phyloP scores from a whole-genome alignment of 2,888 invertebrate genomes.

The Erebia aethiops region DNA sequence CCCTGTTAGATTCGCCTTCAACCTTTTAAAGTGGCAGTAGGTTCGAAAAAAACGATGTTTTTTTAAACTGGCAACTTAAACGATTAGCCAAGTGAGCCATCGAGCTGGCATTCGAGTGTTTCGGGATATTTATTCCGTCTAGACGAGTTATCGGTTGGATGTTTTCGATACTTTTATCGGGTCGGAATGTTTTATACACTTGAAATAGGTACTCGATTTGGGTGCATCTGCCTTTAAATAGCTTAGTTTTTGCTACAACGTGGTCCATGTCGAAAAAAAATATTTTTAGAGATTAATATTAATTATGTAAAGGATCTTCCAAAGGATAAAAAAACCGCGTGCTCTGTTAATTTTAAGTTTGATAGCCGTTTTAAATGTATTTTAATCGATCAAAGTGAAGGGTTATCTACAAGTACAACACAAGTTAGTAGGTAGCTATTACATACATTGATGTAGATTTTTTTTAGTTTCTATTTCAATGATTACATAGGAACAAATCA shows the following conservation, averaged over 20 bases:
- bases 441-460: no score
- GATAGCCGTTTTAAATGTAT: no score
- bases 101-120: slow-evolving; percentile 77
- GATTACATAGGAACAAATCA: no score
- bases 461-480: no score
- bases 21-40: slow-evolving; percentile 72
- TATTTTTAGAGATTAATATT: background rate
- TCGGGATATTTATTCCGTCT: slow-evolving; percentile 76
- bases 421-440: no score
- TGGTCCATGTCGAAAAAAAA: background rate
- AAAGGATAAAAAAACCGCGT: no score
- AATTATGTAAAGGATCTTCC: no score
- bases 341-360: no score
- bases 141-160: slow-evolving; percentile 74
- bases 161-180: slow-evolving; percentile 71
- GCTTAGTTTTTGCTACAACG: slow-evolving; percentile 7
- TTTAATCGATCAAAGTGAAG: no score
- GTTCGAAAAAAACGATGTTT: slow-evolving; percentile 62
- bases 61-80: slow-evolving; percentile 61
- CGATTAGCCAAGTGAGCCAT: slow-evolving; percentile 82
- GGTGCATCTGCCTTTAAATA: slow-evolving; percentile 6
- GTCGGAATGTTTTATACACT: slow-evolving; percentile 76
- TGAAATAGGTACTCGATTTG: slow-evolving; percentile 21
- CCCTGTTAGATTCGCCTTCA: slow-evolving; percentile 73
- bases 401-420: no score